Base-by-base conservation (phyloP, 1,140 invertebrate genomes). In the Argopecten irradians region DNA sequence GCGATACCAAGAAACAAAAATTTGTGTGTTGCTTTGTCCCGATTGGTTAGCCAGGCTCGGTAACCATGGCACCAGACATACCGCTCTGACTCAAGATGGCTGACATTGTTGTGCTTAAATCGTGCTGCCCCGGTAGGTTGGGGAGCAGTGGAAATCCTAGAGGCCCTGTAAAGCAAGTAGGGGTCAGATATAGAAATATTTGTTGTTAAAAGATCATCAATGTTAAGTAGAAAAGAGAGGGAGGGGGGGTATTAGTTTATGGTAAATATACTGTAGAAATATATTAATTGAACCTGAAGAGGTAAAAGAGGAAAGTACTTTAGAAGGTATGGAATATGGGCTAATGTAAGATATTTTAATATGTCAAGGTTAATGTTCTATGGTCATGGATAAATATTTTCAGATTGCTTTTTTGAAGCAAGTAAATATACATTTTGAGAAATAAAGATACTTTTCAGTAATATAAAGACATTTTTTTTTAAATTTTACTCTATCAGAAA, bases 101-200 rank as follows among this genome's bases (percentile, higher is more conserved):
- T 33, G 89, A 90, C 83, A 91, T 88, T 89, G 88, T 90, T 85
- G 87, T 91, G 43, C 83, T 89, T 55, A 88, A 87, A 46, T 90
- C 88, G 85, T 87, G 89, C 82, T 91, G 88, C 36, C 90, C 88
- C 87, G 90, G 90, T 33, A 91, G 55, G 55, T 85, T 85, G 41
- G 90, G 88, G 83, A 91, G 87, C 86, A 91, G 83, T 46, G 90
- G 90, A 89, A 91, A 91, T 86, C 90, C 90, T 46, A 91, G 84
- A 35, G 90, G 90, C 32, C 90, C 90, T 91, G 90, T 85, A 87
- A 89, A 86, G 85, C 43, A 71, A 85, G 43, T 46, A 86, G 55
- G 46, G 83, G 82, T 46, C 55, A 71, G 28, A 71, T 28, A 16
- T 71, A 71, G 55, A 71, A 71, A 71, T 28, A 71, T 28, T 28